Conservation (phyloP, 2,888 invertebrate species). For the Ophonus ardosiacus region DNA sequence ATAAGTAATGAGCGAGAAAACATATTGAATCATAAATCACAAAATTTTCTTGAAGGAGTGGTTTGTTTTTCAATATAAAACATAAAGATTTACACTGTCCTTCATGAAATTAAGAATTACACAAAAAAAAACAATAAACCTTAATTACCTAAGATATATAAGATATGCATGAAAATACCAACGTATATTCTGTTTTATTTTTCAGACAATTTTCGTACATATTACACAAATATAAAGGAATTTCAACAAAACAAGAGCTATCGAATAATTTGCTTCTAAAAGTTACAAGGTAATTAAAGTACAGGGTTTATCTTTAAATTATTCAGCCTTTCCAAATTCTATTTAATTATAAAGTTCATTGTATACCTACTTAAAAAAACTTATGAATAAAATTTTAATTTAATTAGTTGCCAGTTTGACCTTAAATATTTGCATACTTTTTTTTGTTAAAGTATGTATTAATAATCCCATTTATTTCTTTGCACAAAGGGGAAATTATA, state of each 20-base stretch:
- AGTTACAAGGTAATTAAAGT: background rate
- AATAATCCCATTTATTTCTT: slow-evolving; percentile 11
- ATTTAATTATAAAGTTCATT: background rate
- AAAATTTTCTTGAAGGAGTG: too few species aligned
- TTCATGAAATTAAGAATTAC: too few species aligned
- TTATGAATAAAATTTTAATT: background rate
- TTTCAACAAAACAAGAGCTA: background rate
- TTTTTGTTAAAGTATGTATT: slow-evolving; percentile 3
- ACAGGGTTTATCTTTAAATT: background rate
- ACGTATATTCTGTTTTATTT: too few species aligned
- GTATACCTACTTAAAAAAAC: background rate
- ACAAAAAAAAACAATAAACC: too few species aligned
- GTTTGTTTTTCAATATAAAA: too few species aligned
- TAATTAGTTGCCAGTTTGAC: background rate
- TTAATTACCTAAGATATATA: too few species aligned
- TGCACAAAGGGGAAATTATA: slow-evolving; percentile 5
- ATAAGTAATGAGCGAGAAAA: too few species aligned
- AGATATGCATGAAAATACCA: too few species aligned
- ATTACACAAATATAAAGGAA: too few species aligned
- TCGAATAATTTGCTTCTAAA: background rate
- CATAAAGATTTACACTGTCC: too few species aligned
- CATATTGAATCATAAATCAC: too few species aligned
- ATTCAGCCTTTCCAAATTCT: background rate
- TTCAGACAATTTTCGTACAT: too few species aligned
- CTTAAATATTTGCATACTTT: slow-evolving; percentile 31